These are phyloP conservation scores for Helostoma temminkii DNA, from an alignment of 2,797 vertebrate genomes.

Conservation along the genomic window DNA sequence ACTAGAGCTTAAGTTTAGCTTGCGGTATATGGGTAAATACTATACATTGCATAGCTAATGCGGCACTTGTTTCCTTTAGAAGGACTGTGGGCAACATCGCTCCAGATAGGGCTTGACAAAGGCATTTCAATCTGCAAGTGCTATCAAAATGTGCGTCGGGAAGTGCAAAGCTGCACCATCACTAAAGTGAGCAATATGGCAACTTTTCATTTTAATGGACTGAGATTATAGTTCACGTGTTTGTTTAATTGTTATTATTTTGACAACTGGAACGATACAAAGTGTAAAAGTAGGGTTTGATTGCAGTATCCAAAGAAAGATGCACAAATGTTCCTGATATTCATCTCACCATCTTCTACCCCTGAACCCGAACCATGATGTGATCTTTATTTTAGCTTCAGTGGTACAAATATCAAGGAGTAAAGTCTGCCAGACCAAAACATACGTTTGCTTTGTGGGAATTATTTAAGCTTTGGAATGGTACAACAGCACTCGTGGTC, in stretches of 20 bases:
- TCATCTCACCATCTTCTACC: not conserved
- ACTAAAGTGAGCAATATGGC: slow-evolving; percentile 76
- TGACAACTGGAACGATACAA: not conserved
- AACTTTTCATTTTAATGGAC: slow-evolving; percentile 46
- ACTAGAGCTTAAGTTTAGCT: slow-evolving; percentile 84
- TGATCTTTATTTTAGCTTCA: not conserved
- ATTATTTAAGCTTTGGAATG: too few species aligned
- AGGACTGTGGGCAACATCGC: slow-evolving; percentile 82
- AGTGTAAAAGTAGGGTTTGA: not conserved
- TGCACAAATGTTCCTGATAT: slow-evolving; percentile 6
- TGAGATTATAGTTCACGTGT: not conserved
- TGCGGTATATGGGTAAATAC: slow-evolving; percentile 87
- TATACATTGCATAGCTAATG: slow-evolving; percentile 97
- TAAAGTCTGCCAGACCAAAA: too few species aligned
- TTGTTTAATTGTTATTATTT: too few species aligned
- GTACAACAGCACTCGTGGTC: too few species aligned
- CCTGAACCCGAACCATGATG: not conserved
- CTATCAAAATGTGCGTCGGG: slow-evolving; percentile 87
- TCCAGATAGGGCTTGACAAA: slow-evolving; percentile 86
- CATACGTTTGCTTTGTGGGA: too few species aligned
- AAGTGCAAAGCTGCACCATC: slow-evolving; percentile 82
- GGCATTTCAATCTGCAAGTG: slow-evolving; percentile 92
- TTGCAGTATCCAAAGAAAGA: not conserved
- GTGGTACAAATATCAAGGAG: not conserved
- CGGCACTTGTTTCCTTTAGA: slow-evolving; percentile 86